A percentile compares a stretch with the other conserved stretches of the same genome.
Conservation (phyloP, 2,113 vertebrate species). For the Rynchops niger region DNA sequence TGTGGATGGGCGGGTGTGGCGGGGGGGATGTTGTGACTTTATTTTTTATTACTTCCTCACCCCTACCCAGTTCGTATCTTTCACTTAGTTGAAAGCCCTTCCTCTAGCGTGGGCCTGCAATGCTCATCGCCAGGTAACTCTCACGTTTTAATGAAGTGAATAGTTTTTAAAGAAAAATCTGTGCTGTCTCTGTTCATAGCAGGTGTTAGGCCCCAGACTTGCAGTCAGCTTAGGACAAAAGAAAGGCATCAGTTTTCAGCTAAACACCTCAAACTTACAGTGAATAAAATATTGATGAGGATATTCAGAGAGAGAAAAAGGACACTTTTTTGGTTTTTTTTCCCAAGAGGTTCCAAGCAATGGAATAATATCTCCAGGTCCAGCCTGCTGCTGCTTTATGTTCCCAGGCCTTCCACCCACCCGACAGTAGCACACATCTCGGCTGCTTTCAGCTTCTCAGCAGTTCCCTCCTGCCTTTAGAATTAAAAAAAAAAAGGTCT, state of each 20-base stretch:
- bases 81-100: neutral
- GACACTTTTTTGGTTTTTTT: neutral
- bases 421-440: neutral
- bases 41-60: neutral
- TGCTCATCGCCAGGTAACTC: neutral
- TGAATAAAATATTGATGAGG: neutral
- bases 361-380: neutral
- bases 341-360: neutral
- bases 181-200: neutral
- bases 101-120: neutral
- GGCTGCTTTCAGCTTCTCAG: neutral
- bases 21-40: accelerated
- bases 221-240: neutral
- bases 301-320: neutral
- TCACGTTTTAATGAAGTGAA: neutral
- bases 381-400: neutral
- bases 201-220: neutral
- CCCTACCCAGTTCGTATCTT: neutral
- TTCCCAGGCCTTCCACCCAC: neutral
- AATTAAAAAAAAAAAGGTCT: neutral
- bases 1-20: too few species aligned
- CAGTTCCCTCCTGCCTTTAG: neutral
- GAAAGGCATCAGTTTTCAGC: neutral
- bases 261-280: neutral
- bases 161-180: neutral